Conservation (phyloP, 2,888 invertebrate species). For the Dastarcus helophoroides region DNA sequence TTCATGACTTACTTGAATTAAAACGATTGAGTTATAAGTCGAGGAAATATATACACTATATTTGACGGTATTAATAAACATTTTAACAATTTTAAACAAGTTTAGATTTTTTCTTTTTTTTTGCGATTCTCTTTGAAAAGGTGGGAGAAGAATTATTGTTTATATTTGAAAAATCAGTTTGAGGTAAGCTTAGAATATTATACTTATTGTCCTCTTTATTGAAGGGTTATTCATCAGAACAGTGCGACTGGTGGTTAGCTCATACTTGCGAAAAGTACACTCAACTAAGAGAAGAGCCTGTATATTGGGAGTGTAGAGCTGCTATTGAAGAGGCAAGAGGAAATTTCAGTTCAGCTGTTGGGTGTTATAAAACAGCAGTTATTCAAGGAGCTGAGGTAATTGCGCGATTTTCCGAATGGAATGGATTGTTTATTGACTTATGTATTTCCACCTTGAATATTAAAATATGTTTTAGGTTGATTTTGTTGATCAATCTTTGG, state of each 20-base stretch:
- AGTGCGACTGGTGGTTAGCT: conserved; percentile 45
- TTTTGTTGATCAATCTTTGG: conserved; percentile 42
- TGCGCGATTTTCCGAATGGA: not conserved
- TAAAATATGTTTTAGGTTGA: conserved; percentile 34
- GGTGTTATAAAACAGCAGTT: conserved; percentile 47
- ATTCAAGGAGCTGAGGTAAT: conserved; percentile 46
- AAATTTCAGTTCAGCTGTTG: conserved; percentile 44
- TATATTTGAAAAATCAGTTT: conserved; percentile 5
- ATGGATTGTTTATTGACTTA: not conserved
- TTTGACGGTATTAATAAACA: conserved; percentile 2
- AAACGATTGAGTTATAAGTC: no score
- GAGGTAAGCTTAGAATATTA: not conserved
- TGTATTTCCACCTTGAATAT: not conserved
- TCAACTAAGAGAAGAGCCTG: conserved; percentile 34
- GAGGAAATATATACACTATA: not conserved
- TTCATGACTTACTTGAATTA: no score
- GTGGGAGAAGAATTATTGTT: not conserved
- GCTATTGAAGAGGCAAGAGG: conserved; percentile 45
- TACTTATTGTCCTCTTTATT: conserved; percentile 6
- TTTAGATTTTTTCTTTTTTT: conserved; percentile 3
- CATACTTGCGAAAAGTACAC: conserved; percentile 40
- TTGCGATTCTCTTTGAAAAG: not conserved
- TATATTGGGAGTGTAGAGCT: conserved; percentile 51
- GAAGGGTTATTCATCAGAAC: conserved; percentile 45
- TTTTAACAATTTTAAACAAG: no score